Base-by-base conservation (phyloP, 2,888 invertebrate species). In the Nebria salina region DNA sequence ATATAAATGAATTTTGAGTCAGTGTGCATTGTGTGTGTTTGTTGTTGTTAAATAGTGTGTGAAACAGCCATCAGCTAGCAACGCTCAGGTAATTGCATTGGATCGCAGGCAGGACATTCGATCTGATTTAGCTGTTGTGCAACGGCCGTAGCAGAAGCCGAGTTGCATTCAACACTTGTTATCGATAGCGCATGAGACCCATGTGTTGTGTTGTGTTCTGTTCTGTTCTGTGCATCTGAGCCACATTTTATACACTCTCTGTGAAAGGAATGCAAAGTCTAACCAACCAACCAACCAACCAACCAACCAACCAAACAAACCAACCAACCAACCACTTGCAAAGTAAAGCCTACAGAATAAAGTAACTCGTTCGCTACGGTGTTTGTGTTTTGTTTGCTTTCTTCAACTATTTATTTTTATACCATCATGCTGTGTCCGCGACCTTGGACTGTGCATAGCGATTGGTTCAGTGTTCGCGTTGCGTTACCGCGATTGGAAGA, bases 401-500 rank as follows among this genome's bases (percentile, higher is more conserved):
- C 73, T 73, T 73, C 73, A 73, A 73, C 73, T 42, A 73, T 73
- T 73, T 73, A 73, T 73, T 73, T 73, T 73, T 73, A 68, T 26
- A 26, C 9, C 26, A 25, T 20, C 68, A 26, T 68, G 68, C 68
- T 26, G 70, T 34, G 26, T 70, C 73, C 42, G 73, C 73, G 73
- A 73, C 73, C 73, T 73, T 73, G 73, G 7, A 43, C 41, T 2
- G 25, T 70, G 70, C 70, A 34, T 70, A 34, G 73, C 15, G 73
- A 73, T 73, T 73, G 73, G 73, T 15, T 15, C 15, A 15, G 11
- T 13, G 41, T 11, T 15, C 11, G 73, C 9, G 41, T 65, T 41
- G 70, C 54, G 25, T 13, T 13, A 64, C 65, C 54, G 26, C 72
- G 70, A 80, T 80, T 80, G 80, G 80, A 43, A 70, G 72, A 80